These are phyloP conservation scores for Takifugu ocellatus DNA, from an alignment of 2,797 vertebrate species.

Conservation along the genomic window DNA sequence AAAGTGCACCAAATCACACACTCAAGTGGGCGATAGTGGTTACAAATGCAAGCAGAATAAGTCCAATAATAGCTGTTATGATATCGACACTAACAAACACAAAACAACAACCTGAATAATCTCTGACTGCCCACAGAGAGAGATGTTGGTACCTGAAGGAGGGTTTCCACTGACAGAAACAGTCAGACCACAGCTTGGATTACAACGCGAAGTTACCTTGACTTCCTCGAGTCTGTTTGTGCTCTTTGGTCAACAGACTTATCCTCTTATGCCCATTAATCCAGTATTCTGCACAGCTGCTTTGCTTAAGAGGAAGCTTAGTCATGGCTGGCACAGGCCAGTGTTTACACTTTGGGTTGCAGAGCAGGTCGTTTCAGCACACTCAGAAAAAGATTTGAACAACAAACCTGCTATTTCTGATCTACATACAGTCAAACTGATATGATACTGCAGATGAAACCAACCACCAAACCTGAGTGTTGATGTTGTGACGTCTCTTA, in stretches of 20 bases:
- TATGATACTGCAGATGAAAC: neutral
- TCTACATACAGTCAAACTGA: neutral
- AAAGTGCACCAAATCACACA: neutral
- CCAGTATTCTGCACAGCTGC: slow-evolving; percentile 45
- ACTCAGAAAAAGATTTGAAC: neutral
- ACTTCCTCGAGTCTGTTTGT: slow-evolving; percentile 63
- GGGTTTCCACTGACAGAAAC: slow-evolving; percentile 6
- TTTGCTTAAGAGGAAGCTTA: slow-evolving; percentile 31
- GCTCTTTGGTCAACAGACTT: slow-evolving; percentile 43
- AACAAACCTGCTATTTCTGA: neutral
- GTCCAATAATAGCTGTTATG: neutral
- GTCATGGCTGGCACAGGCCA: slow-evolving; percentile 16
- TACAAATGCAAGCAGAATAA: neutral
- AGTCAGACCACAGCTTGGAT: slow-evolving; percentile 32
- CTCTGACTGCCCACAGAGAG: too few relatives aligned
- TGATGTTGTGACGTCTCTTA: too few relatives aligned
- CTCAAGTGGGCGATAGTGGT: neutral
- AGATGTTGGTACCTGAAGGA: slow-evolving; percentile 2
- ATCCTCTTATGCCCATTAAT: slow-evolving; percentile 78
- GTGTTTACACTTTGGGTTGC: slow-evolving; percentile 3
- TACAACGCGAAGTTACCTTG: slow-evolving; percentile 26
- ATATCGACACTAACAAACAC: neutral
- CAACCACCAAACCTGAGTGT: neutral
- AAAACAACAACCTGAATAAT: neutral
- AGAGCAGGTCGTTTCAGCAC: neutral